Evolutionary conservation across 2,888 invertebrate species (phyloP), one percentile per base, ranked within the genome.

Genomic region (Ariolimax columbianus): DNA sequence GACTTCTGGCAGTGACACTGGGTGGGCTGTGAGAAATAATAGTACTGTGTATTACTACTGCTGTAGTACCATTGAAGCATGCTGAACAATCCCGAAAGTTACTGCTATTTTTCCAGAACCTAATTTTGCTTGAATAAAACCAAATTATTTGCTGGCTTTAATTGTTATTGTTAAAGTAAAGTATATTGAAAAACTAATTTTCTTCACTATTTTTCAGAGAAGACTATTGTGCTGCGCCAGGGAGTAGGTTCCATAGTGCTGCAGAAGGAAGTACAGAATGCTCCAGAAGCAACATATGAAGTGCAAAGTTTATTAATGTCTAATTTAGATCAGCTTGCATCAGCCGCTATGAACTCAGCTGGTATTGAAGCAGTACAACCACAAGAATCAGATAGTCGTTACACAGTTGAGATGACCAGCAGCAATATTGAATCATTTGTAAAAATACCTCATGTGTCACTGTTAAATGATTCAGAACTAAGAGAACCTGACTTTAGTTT

Each of bases 181-280:
- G 47, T 47, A 47, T 36, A 68, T 68, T 83, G 77, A 26, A 33
- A 36, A n/a, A n/a, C n/a, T n/a, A n/a, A n/a, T n/a, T n/a, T n/a
- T n/a, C n/a, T 51, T 40, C 7, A 68, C 9, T 40, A 40, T 30
- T 43, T 83, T 78, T 36, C 77, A 85, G 85, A 85, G 68, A 85
- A 81, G 33, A 85, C 85, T 36, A 85, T 85, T 81, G 47, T 81
- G 2, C 43, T 84, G n/a, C 84, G 85, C 36, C 85, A 85, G 66
- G 85, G 85, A 40, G 75, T 84, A 14, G 81, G 85, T 1, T 85
- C 85, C 11, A 85, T 85, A 30, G 66, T 85, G 38, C 81, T 85
- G 0, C 81, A 81, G 23, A 81, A 85, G 75, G 85, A 85, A 40
- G 40, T 85, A 7, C 33, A 81, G 9, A 77, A 68, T 81, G 85